These are phyloP conservation scores for Galago senegalensis DNA, from an alignment of 2,797 vertebrate species.

Conservation along the genomic window DNA sequence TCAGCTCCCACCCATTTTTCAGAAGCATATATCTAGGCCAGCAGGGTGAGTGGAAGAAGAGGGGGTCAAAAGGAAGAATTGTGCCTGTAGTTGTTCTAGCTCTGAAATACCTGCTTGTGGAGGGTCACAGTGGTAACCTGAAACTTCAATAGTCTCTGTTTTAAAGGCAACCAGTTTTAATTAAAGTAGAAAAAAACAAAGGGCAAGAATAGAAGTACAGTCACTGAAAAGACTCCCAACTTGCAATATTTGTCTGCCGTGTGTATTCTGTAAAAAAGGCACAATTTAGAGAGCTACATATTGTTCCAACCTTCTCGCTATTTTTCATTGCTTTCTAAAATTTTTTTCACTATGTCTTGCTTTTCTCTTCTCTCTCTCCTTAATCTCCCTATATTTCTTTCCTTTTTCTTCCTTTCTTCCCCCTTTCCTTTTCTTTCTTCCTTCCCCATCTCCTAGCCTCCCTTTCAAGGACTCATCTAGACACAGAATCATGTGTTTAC, in stretches of 20 bases:
- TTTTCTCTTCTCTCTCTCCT: background rate
- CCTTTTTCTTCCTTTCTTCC: background rate
- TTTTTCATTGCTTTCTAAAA: background rate
- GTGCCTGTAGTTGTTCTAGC: background rate
- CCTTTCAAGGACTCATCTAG: background rate
- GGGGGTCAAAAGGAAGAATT: background rate
- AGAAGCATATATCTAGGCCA: background rate
- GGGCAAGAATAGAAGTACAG: background rate
- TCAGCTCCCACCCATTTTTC: background rate
- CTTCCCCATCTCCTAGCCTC: background rate
- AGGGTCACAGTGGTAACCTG: rapidly evolving
- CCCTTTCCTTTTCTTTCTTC: background rate
- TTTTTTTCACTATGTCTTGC: background rate
- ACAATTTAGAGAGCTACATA: rapidly evolving
- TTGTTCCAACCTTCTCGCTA: background rate
- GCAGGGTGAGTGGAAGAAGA: background rate
- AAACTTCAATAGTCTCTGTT: background rate
- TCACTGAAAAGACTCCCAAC: background rate
- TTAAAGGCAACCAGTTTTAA: background rate
- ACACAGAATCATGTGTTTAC: background rate
- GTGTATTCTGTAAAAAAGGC: background rate
- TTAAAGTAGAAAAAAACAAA: background rate
- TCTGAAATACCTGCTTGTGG: background rate
- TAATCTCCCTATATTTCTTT: background rate
- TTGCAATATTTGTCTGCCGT: background rate